Percentiles rank a stretch among this genome's conserved stretches.
phyloP scores from a whole-genome alignment of 23 tunicate genomes.

The Phallusia fumigata region DNA sequence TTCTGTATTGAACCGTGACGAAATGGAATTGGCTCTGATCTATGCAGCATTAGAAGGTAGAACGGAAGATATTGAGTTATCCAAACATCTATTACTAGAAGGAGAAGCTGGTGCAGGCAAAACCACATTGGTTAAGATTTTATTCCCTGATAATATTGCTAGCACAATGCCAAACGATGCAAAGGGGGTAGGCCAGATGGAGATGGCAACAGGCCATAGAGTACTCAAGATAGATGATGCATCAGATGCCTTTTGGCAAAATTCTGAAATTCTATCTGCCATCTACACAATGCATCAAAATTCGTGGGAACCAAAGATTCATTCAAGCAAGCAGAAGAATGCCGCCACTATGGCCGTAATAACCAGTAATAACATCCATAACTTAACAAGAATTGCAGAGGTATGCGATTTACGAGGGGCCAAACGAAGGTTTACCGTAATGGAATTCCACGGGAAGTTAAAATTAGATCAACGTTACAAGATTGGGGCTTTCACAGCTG shows the following conservation, averaged over 20 bases:
- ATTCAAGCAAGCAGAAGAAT: background rate
- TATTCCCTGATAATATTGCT: slow-evolving; percentile 2
- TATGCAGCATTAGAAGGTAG: slow-evolving; percentile 6
- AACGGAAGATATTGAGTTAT: slow-evolving; percentile 1
- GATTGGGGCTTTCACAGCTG: slow-evolving; percentile 10
- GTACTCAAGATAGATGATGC: slow-evolving; percentile 10
- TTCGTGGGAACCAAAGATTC: background rate
- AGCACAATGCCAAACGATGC: slow-evolving; percentile 13
- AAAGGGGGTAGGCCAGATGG: slow-evolving; percentile 15
- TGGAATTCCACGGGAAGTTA: slow-evolving; percentile 7
- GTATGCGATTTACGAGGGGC: slow-evolving; percentile 5
- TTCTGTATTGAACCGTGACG: background rate
- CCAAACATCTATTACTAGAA: slow-evolving; percentile 1
- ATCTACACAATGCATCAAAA: slow-evolving; percentile 5
- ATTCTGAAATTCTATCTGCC: background rate
- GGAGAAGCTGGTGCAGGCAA: slow-evolving; percentile 15
- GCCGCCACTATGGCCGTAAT: slow-evolving; percentile 16
- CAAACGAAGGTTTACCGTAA: slow-evolving; percentile 7
- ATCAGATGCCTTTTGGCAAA: slow-evolving; percentile 16
- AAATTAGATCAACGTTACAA: slow-evolving; percentile 7
- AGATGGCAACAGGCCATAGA: slow-evolving; percentile 19
- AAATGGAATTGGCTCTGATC: background rate
- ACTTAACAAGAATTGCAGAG: slow-evolving; percentile 17
- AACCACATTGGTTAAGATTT: background rate
- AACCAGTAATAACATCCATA: background rate